phyloP scores from a whole-genome alignment of 1,140 invertebrate species.

The Zaprionus tsacasi region DNA sequence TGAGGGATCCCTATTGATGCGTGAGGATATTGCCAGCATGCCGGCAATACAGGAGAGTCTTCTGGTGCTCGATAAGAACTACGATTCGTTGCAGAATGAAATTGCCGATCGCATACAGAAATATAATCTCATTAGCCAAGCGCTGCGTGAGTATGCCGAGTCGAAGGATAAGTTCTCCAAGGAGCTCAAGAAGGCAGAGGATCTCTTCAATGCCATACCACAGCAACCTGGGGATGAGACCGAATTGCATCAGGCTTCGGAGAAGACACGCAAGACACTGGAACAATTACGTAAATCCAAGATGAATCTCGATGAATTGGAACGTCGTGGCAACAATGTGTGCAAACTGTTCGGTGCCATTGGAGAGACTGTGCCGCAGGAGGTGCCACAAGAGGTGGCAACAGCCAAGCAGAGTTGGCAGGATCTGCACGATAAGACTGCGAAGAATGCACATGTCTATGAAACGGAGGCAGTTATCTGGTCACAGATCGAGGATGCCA shows the following conservation, averaged over 20 bases:
- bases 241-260: conserved; percentile 87
- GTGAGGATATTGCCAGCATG: conserved; percentile 91
- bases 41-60: conserved; percentile 91
- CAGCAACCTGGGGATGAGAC: conserved; percentile 75
- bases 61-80: conserved; percentile 90
- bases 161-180: conserved; percentile 88
- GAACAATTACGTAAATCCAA: conserved; percentile 91
- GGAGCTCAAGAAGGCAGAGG: conserved; percentile 87
- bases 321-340: conserved; percentile 89
- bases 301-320: conserved; percentile 90
- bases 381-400: conserved; percentile 88
- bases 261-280: conserved; percentile 90
- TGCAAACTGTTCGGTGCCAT: conserved; percentile 90
- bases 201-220: conserved; percentile 67
- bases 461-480: conserved; percentile 95
- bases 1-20: conserved; percentile 91
- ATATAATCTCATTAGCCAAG: conserved; percentile 89
- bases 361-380: conserved; percentile 88
- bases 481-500: conserved; percentile 95
- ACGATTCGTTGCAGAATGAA: conserved; percentile 90
- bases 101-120: conserved; percentile 91
- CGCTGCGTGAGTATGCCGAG: conserved; percentile 91
- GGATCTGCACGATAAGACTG: conserved; percentile 88
- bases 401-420: conserved; percentile 90
- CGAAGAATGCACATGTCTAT: conserved; percentile 89